phyloP scores from a whole-genome alignment of 2,888 invertebrate genomes.

The Orthosia incerta region DNA sequence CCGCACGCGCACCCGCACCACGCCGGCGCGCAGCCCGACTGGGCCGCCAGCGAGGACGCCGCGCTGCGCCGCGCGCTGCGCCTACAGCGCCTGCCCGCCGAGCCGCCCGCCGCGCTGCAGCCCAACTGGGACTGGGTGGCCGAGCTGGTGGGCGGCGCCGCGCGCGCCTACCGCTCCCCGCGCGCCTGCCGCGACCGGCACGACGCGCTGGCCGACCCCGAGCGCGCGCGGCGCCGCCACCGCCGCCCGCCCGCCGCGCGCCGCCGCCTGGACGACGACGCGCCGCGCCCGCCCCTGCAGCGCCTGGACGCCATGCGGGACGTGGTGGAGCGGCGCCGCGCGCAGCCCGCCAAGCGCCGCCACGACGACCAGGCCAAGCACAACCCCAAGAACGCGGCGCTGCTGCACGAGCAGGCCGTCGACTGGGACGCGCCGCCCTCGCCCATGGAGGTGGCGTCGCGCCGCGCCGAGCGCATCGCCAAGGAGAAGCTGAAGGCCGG shows the following conservation, averaged over 20 bases:
- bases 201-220: slow-evolving; percentile 97
- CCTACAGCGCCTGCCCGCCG: slow-evolving; percentile 92
- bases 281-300: slow-evolving; percentile 86
- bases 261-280: slow-evolving; percentile 92
- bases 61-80: slow-evolving; percentile 95
- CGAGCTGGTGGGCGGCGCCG: slow-evolving; percentile 96
- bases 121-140: slow-evolving; percentile 99
- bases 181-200: slow-evolving; percentile 98
- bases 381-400: slow-evolving; percentile 96
- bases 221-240: slow-evolving; percentile 96
- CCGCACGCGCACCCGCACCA: slow-evolving; percentile 92
- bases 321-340: slow-evolving; percentile 93
- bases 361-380: slow-evolving; percentile 92
- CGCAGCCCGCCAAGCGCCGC: slow-evolving; percentile 93
- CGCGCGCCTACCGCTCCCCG: slow-evolving; percentile 96
- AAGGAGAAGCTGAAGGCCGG: slow-evolving; percentile 94
- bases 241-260: slow-evolving; percentile 93
- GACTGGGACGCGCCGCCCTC: slow-evolving; percentile 96
- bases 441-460: slow-evolving; percentile 95
- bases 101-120: slow-evolving; percentile 94
- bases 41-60: slow-evolving; percentile 98
- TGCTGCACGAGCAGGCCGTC: slow-evolving; percentile 96
- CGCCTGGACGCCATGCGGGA: slow-evolving; percentile 94
- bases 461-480: slow-evolving; percentile 96
- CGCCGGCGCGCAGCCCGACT: slow-evolving; percentile 93